Evolutionary conservation across 2,888 invertebrate species (phyloP).

Genomic region (Tuberolachnus salignus): DNA sequence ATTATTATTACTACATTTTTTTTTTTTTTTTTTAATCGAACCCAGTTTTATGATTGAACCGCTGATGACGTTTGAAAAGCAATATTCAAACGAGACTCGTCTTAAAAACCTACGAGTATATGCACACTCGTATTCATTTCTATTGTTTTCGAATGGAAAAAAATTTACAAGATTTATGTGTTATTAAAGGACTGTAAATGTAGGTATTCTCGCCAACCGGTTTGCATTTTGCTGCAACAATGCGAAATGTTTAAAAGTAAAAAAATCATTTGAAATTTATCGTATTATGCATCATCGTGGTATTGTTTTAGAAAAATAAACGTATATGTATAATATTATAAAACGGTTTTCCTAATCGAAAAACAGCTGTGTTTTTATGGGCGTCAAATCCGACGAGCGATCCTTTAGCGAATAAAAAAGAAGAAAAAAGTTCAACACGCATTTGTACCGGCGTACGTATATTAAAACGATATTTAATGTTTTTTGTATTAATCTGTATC

Average conservation of each 20-base stretch:
- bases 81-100: conserved; percentile 19
- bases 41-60: conserved; percentile 21
- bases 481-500: too few relatives aligned
- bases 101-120: neutral
- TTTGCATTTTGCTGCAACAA: conserved; percentile 42
- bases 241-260: conserved; percentile 22
- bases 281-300: conserved; percentile 5
- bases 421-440: conserved; percentile 2
- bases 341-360: conserved; percentile 21
- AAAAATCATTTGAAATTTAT: conserved; percentile 36
- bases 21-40: too few relatives aligned
- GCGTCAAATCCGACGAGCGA: too few relatives aligned
- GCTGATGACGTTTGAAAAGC: conserved; percentile 8
- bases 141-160: conserved; percentile 43
- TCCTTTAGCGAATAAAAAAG: neutral
- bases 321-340: neutral
- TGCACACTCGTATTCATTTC: neutral
- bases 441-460: too few relatives aligned
- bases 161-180: conserved; percentile 40
- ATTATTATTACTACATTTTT: too few relatives aligned
- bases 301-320: conserved; percentile 54
- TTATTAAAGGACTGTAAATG: conserved; percentile 31
- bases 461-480: too few relatives aligned
- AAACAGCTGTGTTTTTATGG: neutral
- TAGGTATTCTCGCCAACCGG: conserved; percentile 23